Base-by-base conservation (phyloP, 2,113 vertebrate genomes). In the Nicator chloris region DNA sequence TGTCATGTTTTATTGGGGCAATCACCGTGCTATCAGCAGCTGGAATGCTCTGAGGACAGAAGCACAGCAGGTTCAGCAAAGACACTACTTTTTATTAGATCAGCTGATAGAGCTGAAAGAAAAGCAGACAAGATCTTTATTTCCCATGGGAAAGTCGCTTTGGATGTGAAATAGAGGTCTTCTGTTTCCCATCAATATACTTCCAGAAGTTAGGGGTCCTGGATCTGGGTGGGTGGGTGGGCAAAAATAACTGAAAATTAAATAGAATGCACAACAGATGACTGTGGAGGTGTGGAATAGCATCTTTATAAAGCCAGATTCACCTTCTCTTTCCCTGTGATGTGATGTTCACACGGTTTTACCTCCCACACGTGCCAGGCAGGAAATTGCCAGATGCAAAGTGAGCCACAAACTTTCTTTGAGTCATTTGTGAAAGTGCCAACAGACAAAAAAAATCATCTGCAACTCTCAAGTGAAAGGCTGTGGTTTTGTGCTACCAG, bases 381-480 rank as follows among this genome's bases (percentile, higher is more conserved):
- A 92, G 82, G 65, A 86, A 92, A 86, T 57, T 27, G 42, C 79
- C 93, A 96, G 88, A 84, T 95, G 75, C 80, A 88, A 51, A 81
- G 44, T 19, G 78, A 96, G 65, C 68, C 75, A 45, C 64, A 42
- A 37, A 20, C 76, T 92, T 68, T 35, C 61, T 45, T 39, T 83
- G 49, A 95, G 51, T 54, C 44, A 87, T 61, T 65, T 73, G 35
- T 78, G 76, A 73, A 85, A 59, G n/a, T 68, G 73, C 51, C 77
- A 87, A 40, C 4, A 71, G 20, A 37, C 71, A 42, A 69, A 75
- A 42, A 35, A 72, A 44, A 22, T 12, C 28, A 26, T 14, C 51
- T 49, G 22, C 13, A 42, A 54, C 7, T 33, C 56, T 83, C 45
- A 70, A 21, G 73, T 85, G 75, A 82, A 68, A 86, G 35, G 11